phyloP scores from a whole-genome alignment of 2,113 vertebrate genomes.

The Thoracochromis brauschi region DNA sequence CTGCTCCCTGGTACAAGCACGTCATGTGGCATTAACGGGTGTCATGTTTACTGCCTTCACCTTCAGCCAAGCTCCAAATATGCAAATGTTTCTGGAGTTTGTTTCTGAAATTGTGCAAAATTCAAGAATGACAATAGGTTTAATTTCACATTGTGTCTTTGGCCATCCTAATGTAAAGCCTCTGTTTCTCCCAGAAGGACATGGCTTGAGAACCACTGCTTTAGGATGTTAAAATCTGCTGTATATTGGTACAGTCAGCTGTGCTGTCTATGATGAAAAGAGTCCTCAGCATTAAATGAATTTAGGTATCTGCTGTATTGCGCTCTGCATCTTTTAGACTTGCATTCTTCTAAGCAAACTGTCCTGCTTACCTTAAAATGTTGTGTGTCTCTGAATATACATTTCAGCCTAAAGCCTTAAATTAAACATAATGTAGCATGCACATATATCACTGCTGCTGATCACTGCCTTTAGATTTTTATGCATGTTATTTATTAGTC shows the following conservation, averaged over 20 bases:
- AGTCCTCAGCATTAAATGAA: background rate
- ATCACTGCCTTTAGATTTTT: background rate
- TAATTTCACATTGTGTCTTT: background rate
- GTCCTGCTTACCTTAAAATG: background rate
- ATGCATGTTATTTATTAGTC: background rate
- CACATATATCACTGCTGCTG: background rate
- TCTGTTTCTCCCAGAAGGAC: background rate
- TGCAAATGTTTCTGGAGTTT: background rate
- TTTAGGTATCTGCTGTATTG: background rate
- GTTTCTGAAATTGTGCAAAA: background rate
- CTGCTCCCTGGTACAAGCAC: background rate
- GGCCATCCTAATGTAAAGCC: fast-evolving
- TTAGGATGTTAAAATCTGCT: background rate
- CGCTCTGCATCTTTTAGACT: background rate
- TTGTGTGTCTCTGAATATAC: background rate
- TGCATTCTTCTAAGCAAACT: background rate
- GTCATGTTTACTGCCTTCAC: background rate
- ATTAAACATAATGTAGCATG: background rate
- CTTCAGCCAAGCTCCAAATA: background rate
- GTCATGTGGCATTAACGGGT: background rate
- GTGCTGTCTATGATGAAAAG: background rate
- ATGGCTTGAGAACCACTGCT: background rate
- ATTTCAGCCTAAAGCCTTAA: background rate
- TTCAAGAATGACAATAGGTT: background rate
- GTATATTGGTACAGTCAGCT: background rate